These are phyloP conservation scores for Diogma glabrata DNA, from an alignment of 2,888 invertebrate species.

Conservation along the genomic window DNA sequence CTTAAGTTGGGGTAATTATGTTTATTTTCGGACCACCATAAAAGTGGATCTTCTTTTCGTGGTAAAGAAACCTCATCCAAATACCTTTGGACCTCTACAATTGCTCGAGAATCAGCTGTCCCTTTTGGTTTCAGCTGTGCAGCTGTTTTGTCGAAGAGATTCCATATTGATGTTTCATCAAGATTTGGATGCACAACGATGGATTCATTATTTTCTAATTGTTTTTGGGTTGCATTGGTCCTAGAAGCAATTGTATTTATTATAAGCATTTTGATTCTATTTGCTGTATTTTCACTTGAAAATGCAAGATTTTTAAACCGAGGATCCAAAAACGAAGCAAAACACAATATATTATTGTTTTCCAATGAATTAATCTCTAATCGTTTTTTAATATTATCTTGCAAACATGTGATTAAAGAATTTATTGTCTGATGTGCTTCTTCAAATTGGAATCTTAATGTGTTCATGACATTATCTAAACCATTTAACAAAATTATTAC, in stretches of 20 bases:
- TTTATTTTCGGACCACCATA: slow-evolving; percentile 11
- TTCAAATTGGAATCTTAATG: neutral
- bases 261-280: neutral
- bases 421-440: neutral
- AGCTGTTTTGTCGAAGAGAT: neutral
- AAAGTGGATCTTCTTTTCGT: slow-evolving; percentile 12
- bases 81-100: slow-evolving; percentile 15
- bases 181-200: neutral
- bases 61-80: slow-evolving; percentile 12
- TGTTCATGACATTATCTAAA: slow-evolving; percentile 8
- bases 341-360: neutral
- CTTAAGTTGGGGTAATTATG: slow-evolving; percentile 3
- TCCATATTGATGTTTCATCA: slow-evolving; percentile 11
- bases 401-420: neutral
- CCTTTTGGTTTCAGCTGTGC: slow-evolving; percentile 7
- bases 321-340: neutral
- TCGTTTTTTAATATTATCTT: neutral
- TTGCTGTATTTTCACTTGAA: neutral
- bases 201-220: slow-evolving; percentile 13
- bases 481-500: slow-evolving; percentile 20
- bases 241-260: slow-evolving; percentile 18
- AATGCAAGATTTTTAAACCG: slow-evolving; percentile 1
- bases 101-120: slow-evolving; percentile 8
- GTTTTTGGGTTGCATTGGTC: neutral
- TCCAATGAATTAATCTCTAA: neutral